These are phyloP conservation scores for Condylostylus longicornis DNA, from an alignment of 1,140 invertebrate genomes.

Conservation along the genomic window DNA sequence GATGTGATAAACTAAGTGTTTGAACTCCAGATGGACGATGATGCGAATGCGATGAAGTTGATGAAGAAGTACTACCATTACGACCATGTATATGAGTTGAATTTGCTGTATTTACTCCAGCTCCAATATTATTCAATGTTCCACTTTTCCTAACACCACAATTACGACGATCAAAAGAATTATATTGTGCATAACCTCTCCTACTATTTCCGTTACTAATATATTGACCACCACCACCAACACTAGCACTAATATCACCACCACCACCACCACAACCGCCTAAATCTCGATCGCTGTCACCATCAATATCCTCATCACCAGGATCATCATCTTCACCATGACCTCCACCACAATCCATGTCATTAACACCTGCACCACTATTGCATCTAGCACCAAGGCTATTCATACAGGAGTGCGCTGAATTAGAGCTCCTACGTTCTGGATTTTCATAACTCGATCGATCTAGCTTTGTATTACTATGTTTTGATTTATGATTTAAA, in stretches of 20 bases:
- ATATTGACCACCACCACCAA: slow-evolving; percentile 12
- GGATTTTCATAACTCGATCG: slow-evolving; percentile 16
- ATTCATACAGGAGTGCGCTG: slow-evolving; percentile 22
- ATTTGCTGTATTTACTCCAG: not conserved
- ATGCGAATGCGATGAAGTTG: slow-evolving; percentile 6
- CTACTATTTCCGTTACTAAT: too few species aligned
- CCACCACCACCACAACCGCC: not conserved
- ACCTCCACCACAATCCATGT: not conserved
- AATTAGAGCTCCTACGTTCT: slow-evolving; percentile 24
- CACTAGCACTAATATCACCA: slow-evolving; percentile 1
- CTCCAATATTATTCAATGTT: slow-evolving; percentile 21
- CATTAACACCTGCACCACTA: slow-evolving; percentile 8
- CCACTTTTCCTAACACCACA: slow-evolving; percentile 25
- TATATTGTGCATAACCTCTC: too few species aligned
- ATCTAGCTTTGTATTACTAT: slow-evolving; percentile 12
- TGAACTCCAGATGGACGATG: slow-evolving; percentile 10
- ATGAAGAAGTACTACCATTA: slow-evolving; percentile 7
- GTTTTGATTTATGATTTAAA: slow-evolving; percentile 11
- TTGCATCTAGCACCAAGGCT: not conserved
- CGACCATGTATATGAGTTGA: slow-evolving; percentile 7
- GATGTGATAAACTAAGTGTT: slow-evolving; percentile 11
- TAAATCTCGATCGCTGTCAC: not conserved
- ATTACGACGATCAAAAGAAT: slow-evolving; percentile 23
- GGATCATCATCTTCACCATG: not conserved
- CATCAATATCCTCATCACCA: not conserved